A percentile compares a stretch with the other conserved stretches of the same genome.
These are phyloP conservation scores for Egretta garzetta DNA, from an alignment of 2,113 vertebrate species.

Conservation along the genomic window DNA sequence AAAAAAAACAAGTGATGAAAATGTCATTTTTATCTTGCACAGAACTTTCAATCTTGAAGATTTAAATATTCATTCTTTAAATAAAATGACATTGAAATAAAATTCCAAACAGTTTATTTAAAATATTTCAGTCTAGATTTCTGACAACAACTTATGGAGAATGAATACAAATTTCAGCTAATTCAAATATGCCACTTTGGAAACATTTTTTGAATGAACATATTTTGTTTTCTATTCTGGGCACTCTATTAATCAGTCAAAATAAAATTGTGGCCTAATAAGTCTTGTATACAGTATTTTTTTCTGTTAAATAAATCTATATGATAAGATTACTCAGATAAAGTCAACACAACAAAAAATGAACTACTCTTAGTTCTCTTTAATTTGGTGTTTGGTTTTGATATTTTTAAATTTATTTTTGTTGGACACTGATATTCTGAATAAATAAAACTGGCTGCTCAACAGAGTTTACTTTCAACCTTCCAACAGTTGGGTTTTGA, in stretches of 20 bases:
- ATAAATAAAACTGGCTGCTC: background rate
- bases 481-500: background rate
- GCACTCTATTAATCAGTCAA: background rate
- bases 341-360: background rate
- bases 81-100: background rate
- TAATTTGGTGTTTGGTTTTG: background rate
- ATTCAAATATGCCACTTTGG: background rate
- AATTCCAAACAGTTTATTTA: background rate
- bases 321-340: background rate
- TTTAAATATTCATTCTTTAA: background rate
- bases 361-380: background rate
- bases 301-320: background rate
- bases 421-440: background rate
- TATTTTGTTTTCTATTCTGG: background rate
- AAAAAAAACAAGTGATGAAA: background rate
- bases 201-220: background rate
- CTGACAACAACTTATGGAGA: background rate
- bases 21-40: background rate
- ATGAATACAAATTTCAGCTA: background rate
- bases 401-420: background rate
- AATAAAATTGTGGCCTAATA: background rate
- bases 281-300: background rate
- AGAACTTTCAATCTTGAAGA: background rate
- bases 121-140: background rate
- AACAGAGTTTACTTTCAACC: background rate